Evolutionary conservation across 1,140 invertebrate species (phyloP), one percentile per base, ranked within the genome.

Genomic region (Paramacrobiotus metropolitanus): DNA sequence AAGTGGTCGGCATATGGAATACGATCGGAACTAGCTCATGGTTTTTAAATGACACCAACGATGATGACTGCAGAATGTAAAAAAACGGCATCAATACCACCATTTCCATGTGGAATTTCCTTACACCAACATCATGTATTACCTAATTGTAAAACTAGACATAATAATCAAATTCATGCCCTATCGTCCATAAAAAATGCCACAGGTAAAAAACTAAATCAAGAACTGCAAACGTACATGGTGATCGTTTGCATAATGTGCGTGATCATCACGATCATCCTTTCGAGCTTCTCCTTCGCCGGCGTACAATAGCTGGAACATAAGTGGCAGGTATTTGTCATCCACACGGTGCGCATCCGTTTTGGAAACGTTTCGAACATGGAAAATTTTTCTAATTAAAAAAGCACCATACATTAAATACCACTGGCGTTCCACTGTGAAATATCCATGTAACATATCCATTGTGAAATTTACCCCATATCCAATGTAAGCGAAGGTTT

Each of bases 271-370:
- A 28, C n/a, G n/a, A n/a, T 84, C 84, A 15, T 84, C 84, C 65
- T 86, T 81, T 61, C 87, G 79, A 62, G 85, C 86, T 75, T 91
- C 88, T 30, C 88, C 88, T 76, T 93, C 89, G 60, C 88, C 88
- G 65, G 88, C 87, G 72, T 93, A 92, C 63, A 93, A 74, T 68
- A 93, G 77, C 79, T 83, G 62, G 77, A 96, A 96, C 77, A 98
- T 97, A 73, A 90, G 83, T 68, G 93, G 93, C 75, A 97, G 93
- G 80, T 96, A 91, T 83, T 92, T 92, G 73, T 88, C 87, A 79
- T 95, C 90, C 61, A 89, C 93, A 72, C 92, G 81, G 71, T 95
- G 93, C 64, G 96, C 91, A 80, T 98, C 93, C 68, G 91, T 91
- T 76, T 96, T 92, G 61, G 92, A 96, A 60, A 97, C 93, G 63